Percentiles rank a stretch among this genome's conserved stretches.
Evolutionary conservation across 2,888 invertebrate genomes (phyloP).

Genomic region (Drosophila vallismaia): DNA sequence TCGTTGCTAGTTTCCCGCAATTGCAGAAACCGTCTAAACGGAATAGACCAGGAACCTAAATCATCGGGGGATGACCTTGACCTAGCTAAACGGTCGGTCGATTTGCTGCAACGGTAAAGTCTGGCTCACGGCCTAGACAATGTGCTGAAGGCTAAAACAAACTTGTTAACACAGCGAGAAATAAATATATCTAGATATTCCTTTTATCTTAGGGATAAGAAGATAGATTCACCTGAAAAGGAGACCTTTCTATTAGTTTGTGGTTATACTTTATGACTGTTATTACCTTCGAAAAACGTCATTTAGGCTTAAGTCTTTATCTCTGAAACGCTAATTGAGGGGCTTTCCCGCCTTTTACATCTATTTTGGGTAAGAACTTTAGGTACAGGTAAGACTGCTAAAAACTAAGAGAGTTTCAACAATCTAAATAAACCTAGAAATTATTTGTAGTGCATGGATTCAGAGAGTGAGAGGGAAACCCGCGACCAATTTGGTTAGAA

Average conservation of each 20-base stretch:
- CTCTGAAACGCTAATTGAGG: background rate
- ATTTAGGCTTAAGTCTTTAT: background rate
- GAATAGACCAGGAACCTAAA: conserved; percentile 22
- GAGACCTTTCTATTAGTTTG: background rate
- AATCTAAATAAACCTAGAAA: background rate
- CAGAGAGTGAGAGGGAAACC: background rate
- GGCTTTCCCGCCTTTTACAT: background rate
- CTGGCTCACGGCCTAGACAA: conserved; percentile 33
- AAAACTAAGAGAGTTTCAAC: too few relatives aligned
- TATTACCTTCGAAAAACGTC: background rate
- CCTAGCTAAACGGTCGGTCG: conserved; percentile 55
- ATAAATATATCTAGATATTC: background rate
- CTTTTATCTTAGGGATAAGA: background rate
- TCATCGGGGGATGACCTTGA: conserved; percentile 62
- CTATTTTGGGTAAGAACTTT: background rate
- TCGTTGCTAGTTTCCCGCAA: conserved; percentile 6
- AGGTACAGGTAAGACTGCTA: background rate
- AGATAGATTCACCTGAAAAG: background rate
- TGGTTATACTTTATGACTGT: conserved; percentile 1
- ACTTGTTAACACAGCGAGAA: conserved; percentile 25
- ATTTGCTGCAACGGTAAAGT: conserved; percentile 43
- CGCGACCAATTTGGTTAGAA: conserved; percentile 35
- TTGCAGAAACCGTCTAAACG: conserved; percentile 4
- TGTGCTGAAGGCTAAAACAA: conserved; percentile 10
- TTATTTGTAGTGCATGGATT: background rate